phyloP scores from a whole-genome alignment of 1,140 invertebrate genomes.

The Tigriopus japonicus region DNA sequence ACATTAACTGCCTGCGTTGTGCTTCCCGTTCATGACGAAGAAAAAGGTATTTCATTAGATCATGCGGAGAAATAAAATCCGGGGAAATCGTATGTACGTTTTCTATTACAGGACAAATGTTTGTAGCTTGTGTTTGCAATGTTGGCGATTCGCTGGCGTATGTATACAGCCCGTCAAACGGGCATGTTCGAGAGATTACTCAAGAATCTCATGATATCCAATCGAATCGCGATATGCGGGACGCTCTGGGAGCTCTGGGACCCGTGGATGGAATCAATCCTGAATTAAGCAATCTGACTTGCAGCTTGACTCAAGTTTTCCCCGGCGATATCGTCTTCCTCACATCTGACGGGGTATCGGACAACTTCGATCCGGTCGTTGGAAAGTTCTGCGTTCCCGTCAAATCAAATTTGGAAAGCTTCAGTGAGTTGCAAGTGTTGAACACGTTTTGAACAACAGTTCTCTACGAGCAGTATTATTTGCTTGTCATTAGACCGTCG shows the following conservation, averaged over 20 bases:
- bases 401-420: slow-evolving; percentile 14
- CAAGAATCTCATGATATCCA: slow-evolving; percentile 68
- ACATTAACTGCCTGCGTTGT: slow-evolving; percentile 62
- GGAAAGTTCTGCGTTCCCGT: slow-evolving; percentile 64
- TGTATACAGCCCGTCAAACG: slow-evolving; percentile 40
- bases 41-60: not conserved
- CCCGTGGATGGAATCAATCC: slow-evolving; percentile 73
- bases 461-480: too few relatives aligned
- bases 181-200: slow-evolving; percentile 7
- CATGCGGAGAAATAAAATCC: too few relatives aligned
- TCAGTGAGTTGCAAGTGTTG: too few relatives aligned
- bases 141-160: slow-evolving; percentile 77
- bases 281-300: slow-evolving; percentile 72
- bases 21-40: slow-evolving; percentile 23
- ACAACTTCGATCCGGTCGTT: slow-evolving; percentile 85
- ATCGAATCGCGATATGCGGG: slow-evolving; percentile 71
- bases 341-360: slow-evolving; percentile 76
- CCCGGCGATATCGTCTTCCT: slow-evolving; percentile 69
- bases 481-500: slow-evolving; percentile 19
- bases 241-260: slow-evolving; percentile 70
- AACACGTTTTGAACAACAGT: too few relatives aligned
- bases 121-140: slow-evolving; percentile 70
- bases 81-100: too few relatives aligned
- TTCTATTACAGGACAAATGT: slow-evolving; percentile 29
- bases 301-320: slow-evolving; percentile 52